A percentile compares a stretch with the other conserved stretches of the same genome.
Conservation (phyloP, 2,888 invertebrate species). For the Lacanobia wlatinum region DNA sequence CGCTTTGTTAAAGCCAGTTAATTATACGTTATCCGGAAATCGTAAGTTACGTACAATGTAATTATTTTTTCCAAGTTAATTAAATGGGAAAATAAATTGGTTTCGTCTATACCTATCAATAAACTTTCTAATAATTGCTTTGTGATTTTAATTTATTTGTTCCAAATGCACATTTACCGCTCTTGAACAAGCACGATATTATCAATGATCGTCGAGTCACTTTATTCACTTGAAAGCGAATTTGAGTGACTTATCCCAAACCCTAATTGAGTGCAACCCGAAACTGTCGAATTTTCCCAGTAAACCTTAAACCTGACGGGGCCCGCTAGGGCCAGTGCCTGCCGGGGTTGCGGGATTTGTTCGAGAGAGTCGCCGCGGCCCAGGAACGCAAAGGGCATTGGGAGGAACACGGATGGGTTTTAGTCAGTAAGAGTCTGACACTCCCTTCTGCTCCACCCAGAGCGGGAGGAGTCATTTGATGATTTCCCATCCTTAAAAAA, state of each 20-base stretch:
- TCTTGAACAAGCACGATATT: neutral
- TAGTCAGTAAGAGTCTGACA: no score
- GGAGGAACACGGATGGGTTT: no score
- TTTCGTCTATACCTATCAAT: conserved; percentile 12
- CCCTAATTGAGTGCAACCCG: no score
- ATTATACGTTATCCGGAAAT: conserved; percentile 67
- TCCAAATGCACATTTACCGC: neutral
- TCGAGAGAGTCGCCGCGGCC: no score
- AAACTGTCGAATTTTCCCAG: no score
- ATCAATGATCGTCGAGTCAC: neutral
- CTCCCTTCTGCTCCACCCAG: no score
- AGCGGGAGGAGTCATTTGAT: no score
- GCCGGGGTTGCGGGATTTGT: no score
- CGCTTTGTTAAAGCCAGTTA: conserved; percentile 70
- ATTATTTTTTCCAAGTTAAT: conserved; percentile 57
- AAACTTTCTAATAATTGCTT: conserved; percentile 25
- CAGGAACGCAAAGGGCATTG: no score
- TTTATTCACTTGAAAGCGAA: neutral
- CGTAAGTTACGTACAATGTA: conserved; percentile 42
- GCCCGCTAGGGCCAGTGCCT: no score
- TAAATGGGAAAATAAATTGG: conserved; percentile 33
- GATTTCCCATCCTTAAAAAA: no score
- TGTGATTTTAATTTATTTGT: conserved; percentile 15
- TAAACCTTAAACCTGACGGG: no score
- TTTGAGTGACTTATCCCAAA: neutral